Base-by-base conservation (phyloP, 92 coral and sea anemone species). In the Zoanthus gigantus region DNA sequence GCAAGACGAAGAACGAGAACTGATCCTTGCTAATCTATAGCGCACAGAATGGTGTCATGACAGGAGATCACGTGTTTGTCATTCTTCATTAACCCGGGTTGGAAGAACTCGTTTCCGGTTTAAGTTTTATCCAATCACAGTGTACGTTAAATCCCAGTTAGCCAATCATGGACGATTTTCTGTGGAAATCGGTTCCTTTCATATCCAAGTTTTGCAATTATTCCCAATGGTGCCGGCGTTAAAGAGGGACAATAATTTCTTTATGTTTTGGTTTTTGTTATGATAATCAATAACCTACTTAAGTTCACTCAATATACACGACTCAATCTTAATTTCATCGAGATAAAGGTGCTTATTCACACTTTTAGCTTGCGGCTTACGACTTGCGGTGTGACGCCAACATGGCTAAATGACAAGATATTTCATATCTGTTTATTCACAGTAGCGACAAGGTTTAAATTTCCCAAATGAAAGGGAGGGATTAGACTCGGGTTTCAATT, bases 21-120 rank as follows among this genome's bases (percentile, higher is more conserved):
- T 45, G 58, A 81, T 81, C 45, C 69, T 46, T 65, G 61, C 57
- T 53, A 50, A 63, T 63, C 30, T 68, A 79, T 60, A 14, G 84
- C 13, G 84, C 84, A 79, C 73, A 79, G 84, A 81, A 66, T 45
- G 85, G 58, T 81, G 85, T 81, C 75, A 65, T 81, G 85, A 81
- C 85, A 47, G 61, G 63, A 45, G 85, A 81, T 81, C 85, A 81
- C 85, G 85, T 81, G 85, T 81, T 71, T 81, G 85, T 81, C 85
- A 81, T 81, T 81, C 85, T 81, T 81, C 85, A 67, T 81, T 67
- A 81, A 67, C 44, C 85, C 73, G 45, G 66, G 42, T 81, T 81
- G 71, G 31, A 68, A 47, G 75, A 77, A 45, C 60, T 32, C 28
- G 75, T 81, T 81, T 74, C 76, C 75, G 85, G 66, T 45, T 23